phyloP scores from a whole-genome alignment of 1,140 invertebrate genomes.

The Oreohelix idahoensis region DNA sequence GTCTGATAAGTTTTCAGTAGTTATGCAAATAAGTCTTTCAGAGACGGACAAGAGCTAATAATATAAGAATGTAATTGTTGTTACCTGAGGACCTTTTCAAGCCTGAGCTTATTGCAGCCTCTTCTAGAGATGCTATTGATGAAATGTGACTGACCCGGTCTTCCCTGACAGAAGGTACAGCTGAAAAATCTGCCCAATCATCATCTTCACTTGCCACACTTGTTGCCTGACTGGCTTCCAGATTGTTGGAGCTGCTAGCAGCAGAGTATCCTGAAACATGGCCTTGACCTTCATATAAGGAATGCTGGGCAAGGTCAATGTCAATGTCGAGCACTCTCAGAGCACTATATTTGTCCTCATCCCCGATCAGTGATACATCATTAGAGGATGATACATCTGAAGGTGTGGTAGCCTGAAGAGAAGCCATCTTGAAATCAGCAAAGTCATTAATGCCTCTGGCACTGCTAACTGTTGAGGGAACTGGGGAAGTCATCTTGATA shows the following conservation, averaged over 20 bases:
- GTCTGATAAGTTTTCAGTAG: too few species aligned
- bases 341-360: slow-evolving; percentile 74
- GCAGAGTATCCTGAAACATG: background rate
- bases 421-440: slow-evolving; percentile 55
- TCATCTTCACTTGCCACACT: slow-evolving; percentile 35
- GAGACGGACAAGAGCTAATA: too few species aligned
- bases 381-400: slow-evolving; percentile 23
- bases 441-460: slow-evolving; percentile 21
- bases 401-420: background rate
- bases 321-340: slow-evolving; percentile 61
- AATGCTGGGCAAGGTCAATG: slow-evolving; percentile 23
- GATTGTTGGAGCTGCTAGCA: background rate
- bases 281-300: slow-evolving; percentile 35
- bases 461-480: background rate
- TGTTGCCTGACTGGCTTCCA: slow-evolving; percentile 36
- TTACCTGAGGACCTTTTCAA: background rate
- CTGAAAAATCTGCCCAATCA: slow-evolving; percentile 50
- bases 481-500: background rate
- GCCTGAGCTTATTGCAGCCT: background rate
- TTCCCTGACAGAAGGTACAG: background rate
- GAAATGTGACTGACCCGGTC: background rate
- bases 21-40: too few species aligned
- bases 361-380: slow-evolving; percentile 60
- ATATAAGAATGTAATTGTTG: slow-evolving; percentile 12
- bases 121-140: background rate